These are phyloP conservation scores for Perithous albicinctus DNA, from an alignment of 2,888 invertebrate species.

Conservation along the genomic window DNA sequence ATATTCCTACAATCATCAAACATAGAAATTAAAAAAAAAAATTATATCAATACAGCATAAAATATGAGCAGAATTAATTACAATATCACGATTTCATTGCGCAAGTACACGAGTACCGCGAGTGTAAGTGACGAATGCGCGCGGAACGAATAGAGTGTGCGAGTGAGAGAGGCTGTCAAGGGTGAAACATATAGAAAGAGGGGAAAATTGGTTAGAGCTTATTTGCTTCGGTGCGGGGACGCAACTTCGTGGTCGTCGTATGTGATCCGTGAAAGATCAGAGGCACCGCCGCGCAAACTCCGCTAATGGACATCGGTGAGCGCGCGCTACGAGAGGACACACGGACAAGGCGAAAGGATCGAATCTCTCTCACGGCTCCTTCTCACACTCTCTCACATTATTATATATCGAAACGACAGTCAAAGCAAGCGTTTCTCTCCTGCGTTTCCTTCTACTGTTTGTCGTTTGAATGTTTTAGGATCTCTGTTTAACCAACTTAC, in stretches of 20 bases:
- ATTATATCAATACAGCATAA: neutral
- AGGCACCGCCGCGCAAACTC: constrained; percentile 84
- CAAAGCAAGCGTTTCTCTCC: constrained; percentile 63
- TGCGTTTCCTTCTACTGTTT: constrained; percentile 79
- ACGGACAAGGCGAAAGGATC: constrained; percentile 56
- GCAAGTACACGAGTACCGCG: constrained; percentile 2
- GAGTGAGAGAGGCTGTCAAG: constrained; percentile 10
- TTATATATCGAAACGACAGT: constrained; percentile 24
- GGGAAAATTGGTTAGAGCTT: constrained; percentile 76
- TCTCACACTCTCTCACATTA: constrained; percentile 63
- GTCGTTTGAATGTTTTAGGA: constrained; percentile 84
- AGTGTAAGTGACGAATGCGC: constrained; percentile 7
- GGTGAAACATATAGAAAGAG: constrained; percentile 40
- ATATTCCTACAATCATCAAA: no score
- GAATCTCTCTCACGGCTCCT: constrained; percentile 48
- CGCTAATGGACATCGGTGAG: constrained; percentile 81
- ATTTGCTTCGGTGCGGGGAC: constrained; percentile 74
- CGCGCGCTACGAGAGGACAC: constrained; percentile 40
- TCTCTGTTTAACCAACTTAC: constrained; percentile 83
- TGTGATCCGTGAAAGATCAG: constrained; percentile 81
- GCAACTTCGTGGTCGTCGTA: constrained; percentile 64
- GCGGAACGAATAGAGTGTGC: constrained; percentile 32
- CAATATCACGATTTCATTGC: constrained; percentile 19
- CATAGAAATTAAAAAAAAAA: no score
- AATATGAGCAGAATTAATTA: neutral